Base-by-base conservation (phyloP, 2,888 invertebrate species). In the Habroteleia sp. region DNA sequence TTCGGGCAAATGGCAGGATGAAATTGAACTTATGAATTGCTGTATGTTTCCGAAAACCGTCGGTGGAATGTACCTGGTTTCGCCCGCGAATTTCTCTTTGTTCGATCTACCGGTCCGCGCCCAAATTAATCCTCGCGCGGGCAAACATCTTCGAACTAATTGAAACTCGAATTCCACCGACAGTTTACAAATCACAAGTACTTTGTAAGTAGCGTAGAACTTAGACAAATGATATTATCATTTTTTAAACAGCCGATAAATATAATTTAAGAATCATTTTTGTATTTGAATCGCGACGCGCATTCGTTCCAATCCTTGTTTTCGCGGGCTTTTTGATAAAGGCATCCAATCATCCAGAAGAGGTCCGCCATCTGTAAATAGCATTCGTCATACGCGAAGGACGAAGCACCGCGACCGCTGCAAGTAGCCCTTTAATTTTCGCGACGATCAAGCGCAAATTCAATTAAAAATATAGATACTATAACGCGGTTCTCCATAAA, bases 1-100 rank as follows among this genome's bases (percentile, higher is more conserved):
- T 87, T 87, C 85, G 80, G 83, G 83, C 82, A 84, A 83, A 78
- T 81, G 82, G 83, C 85, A 86, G 85, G 84, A 84, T 81, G 80
- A 82, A 83, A 81, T 77, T 69, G 44, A 50, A 68, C 50, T 37
- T 60, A 35, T 52, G 52, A 60, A 50, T 35, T 50, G 23, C 44
- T 60, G 41, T 58, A 37, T 23, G 37, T 50, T 37, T 29, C 6
- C 33, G 17, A 41, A 23, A 58, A 65, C 44, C 8, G 16, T 50
- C 41, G 63, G 50, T 63, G 63, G 50, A 50, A 50, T 4, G 1
- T 5, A 3, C n/a, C 27, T 10, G 0, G 11, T 16, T 16, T 29
- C 11, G 20, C 44, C 3, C n/a, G n/a, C n/a, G n/a, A n/a, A n/a
- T n/a, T n/a, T n/a, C n/a, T n/a, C n/a, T n/a, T n/a, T n/a, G n/a